Evolutionary conservation across 2,797 vertebrate genomes (phyloP).

Genomic region (Amniataba percoides): DNA sequence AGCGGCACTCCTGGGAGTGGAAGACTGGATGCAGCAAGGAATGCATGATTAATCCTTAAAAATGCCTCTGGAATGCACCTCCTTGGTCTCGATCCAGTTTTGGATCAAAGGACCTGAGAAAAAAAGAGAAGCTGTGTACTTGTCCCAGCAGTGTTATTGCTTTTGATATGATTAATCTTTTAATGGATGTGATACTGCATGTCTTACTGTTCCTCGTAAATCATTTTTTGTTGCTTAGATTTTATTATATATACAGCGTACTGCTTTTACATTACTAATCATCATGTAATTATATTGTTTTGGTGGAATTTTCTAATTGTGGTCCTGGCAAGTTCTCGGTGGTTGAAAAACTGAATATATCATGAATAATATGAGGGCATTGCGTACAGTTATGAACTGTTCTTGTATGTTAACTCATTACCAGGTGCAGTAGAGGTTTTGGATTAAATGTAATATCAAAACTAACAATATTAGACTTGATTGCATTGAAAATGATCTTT

Average conservation of each 20-base stretch:
- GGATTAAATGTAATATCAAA: neutral
- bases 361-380: neutral
- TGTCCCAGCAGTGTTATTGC: conserved; percentile 54
- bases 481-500: conserved; percentile 9
- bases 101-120: conserved; percentile 63
- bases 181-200: conserved; percentile 46
- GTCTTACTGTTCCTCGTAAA: conserved; percentile 53
- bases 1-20: conserved; percentile 64
- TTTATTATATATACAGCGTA: neutral
- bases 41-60: conserved; percentile 76
- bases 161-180: conserved; percentile 69
- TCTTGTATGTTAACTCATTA: neutral
- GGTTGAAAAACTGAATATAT: neutral
- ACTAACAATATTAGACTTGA: neutral
- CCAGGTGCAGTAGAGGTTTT: neutral
- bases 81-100: conserved; percentile 65
- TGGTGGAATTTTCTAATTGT: conserved; percentile 18
- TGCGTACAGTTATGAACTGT: neutral
- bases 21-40: conserved; percentile 58
- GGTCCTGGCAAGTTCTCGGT: neutral
- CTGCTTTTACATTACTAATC: conserved; percentile 12
- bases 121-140: conserved; percentile 30
- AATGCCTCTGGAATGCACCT: conserved; percentile 70
- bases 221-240: conserved; percentile 27
- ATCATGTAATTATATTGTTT: conserved; percentile 41